Evolutionary conservation across 2,113 vertebrate species (phyloP), one percentile per base, ranked within the genome.

Genomic region (Irena cyanogastra): DNA sequence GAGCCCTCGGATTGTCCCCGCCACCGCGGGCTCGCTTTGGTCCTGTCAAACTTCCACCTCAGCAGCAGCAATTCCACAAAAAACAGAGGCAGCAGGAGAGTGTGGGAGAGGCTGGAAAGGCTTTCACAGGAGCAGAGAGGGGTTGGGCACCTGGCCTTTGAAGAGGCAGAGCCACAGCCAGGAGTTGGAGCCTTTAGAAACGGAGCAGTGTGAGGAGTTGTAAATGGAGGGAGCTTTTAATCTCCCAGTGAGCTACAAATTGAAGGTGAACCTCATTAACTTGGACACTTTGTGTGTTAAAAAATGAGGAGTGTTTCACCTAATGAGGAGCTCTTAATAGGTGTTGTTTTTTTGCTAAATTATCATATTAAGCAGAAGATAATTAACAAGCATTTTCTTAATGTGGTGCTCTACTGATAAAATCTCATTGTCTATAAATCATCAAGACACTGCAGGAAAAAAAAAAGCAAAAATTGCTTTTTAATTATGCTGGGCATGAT

Each of bases 301-400:
- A 97, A 97, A 97, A 96, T 76, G 87, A 91, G 94, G 66, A 93
- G 93, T 39, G 5, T 89, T 96, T 93, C 89, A 89, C 92, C 89
- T 97, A 96, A 97, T 96, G 94, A 97, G 96, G 76, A 96, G 87
- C 82, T 92, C 84, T 95, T 97, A 97, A 97, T 97, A 96, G 84
- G 90, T 97, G 96, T 83, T 97, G 79, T 39, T 86, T 93, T 97
- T 96, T 88, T 79, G 13, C 71, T 95, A 88, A 97, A 97, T 97
- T 97, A 97, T 96, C 97, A 93, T 96, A 97, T 96, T 97, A 97
- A 95, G 86, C 83, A 88, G 93, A 52, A 91, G 81, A 96, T 96
- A 95, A 96, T 97, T 96, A 97, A 95, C 96, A 96, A 94, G 96
- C 83, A 27, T 92, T 97, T 94, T 94, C 94, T 93, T 97, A 97